A percentile compares a stretch with the other conserved stretches of the same genome.
These are phyloP conservation scores for Mythimna vitellina DNA, from an alignment of 2,888 invertebrate species.

Conservation along the genomic window DNA sequence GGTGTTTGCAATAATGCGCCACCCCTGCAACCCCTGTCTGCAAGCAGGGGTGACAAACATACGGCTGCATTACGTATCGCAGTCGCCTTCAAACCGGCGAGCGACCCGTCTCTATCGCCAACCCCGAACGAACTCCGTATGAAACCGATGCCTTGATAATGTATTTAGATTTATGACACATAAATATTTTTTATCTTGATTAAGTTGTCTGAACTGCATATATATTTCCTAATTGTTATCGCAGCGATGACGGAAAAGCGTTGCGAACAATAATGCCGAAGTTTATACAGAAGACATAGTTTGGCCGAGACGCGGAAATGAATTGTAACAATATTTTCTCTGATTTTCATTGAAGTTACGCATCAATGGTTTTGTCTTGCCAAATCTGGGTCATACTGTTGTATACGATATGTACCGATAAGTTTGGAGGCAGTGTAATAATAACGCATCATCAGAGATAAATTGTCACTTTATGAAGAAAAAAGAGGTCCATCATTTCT, in stretches of 20 bases:
- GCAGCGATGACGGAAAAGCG: slow-evolving; percentile 46
- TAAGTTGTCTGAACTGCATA: slow-evolving; percentile 58
- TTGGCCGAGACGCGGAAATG: slow-evolving; percentile 52
- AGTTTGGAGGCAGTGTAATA: slow-evolving; percentile 39
- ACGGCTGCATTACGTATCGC: slow-evolving; percentile 70
- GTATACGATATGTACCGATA: slow-evolving; percentile 55
- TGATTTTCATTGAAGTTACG: slow-evolving; percentile 58
- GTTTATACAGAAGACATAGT: slow-evolving; percentile 48
- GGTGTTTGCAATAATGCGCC: slow-evolving; percentile 83
- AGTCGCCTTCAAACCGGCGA: slow-evolving; percentile 54
- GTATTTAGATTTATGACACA: slow-evolving; percentile 41
- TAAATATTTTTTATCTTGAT: slow-evolving; percentile 52
- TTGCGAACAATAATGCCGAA: slow-evolving; percentile 38
- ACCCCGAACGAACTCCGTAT: slow-evolving; percentile 26
- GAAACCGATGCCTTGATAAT: slow-evolving; percentile 17
- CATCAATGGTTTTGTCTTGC: slow-evolving; percentile 49
- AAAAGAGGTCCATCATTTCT: slow-evolving; percentile 24
- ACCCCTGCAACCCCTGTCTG: slow-evolving; percentile 80
- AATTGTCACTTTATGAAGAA: slow-evolving; percentile 39
- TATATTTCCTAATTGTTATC: slow-evolving; percentile 54
- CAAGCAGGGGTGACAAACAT: slow-evolving; percentile 78
- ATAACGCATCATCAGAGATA: slow-evolving; percentile 35
- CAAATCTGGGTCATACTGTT: slow-evolving; percentile 57
- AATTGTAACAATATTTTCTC: slow-evolving; percentile 62
- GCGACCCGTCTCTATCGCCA: slow-evolving; percentile 31